These are phyloP conservation scores for Heteronetta atricapilla DNA, from an alignment of 2,113 vertebrate species.

Conservation along the genomic window DNA sequence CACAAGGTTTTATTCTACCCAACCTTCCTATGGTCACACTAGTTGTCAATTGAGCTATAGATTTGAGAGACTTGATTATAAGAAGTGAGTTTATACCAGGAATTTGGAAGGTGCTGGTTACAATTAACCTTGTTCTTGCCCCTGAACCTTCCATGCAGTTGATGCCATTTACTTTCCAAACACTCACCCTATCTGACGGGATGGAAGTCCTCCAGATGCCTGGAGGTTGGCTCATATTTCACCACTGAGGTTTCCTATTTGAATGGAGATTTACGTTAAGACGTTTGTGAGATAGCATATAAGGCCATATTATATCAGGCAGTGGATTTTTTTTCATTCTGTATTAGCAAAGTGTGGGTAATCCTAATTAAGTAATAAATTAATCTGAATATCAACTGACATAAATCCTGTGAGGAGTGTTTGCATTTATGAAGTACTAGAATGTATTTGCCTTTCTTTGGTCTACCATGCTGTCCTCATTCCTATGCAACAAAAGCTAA, in stretches of 20 bases:
- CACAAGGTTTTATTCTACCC: background rate
- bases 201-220: background rate
- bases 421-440: background rate
- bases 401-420: conserved; percentile 44
- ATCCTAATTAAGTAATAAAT: conserved; percentile 62
- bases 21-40: background rate
- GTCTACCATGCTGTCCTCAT: background rate
- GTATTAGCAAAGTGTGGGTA: conserved; percentile 30
- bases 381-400: conserved; percentile 62
- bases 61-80: background rate
- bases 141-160: background rate
- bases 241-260: background rate
- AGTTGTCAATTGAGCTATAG: background rate
- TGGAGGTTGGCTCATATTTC: background rate
- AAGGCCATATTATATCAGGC: conserved; percentile 5
- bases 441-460: background rate
- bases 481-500: background rate
- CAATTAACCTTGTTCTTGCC: background rate
- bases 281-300: background rate
- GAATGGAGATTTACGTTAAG: background rate
- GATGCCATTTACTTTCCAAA: background rate
- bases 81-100: background rate
- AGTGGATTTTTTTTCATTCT: conserved; percentile 27
- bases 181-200: background rate
- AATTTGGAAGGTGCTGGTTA: background rate